Evolutionary conservation across 1,140 invertebrate species (phyloP), one percentile per base, ranked within the genome.

Genomic region (Lerema accius): DNA sequence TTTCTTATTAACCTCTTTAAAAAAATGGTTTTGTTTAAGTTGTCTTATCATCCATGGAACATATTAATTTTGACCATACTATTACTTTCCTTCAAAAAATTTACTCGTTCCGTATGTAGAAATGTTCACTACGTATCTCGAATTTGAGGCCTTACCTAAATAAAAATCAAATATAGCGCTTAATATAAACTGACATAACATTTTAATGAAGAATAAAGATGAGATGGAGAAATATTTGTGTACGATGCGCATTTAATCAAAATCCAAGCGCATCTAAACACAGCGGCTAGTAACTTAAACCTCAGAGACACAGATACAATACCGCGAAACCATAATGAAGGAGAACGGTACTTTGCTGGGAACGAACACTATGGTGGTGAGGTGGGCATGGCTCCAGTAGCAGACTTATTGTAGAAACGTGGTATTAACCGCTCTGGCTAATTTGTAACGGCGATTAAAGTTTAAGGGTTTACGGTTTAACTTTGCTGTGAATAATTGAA

Each of bases 291-390:
- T 55, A 58, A 58, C 32, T 32, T 6, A 32, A 71, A 55, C 50
- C 50, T 55, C 37, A 55, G 37, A 40, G 7, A 16, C 16, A 39
- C 35, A 53, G 17, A 40, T 11, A n/a, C 16, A 39, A 58, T 71
- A 71, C 69, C 59, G 62, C 59, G 66, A 71, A 71, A 71, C 60
- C 39, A 60, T 70, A 70, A 70, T 67, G 63, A 61, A 13, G 37
- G 17, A 35, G 59, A 32, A 67, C 58, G 43, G 53, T 70, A 62
- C 37, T 53, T 19, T 11, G 48, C 53, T 56, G 53, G 40, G 53
- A 56, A 56, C 53, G 6, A 13, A 42, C 17, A 2, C 19, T 11
- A 55, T 9, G 28, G 28, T 32, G 9, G 32, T 14, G 17, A 11
- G 28, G 28, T 32, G 9, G 32, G 28, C 15, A 19, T 11, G 49